Conservation (phyloP, 2,888 invertebrate species). For the Trichogramma evanescens region DNA sequence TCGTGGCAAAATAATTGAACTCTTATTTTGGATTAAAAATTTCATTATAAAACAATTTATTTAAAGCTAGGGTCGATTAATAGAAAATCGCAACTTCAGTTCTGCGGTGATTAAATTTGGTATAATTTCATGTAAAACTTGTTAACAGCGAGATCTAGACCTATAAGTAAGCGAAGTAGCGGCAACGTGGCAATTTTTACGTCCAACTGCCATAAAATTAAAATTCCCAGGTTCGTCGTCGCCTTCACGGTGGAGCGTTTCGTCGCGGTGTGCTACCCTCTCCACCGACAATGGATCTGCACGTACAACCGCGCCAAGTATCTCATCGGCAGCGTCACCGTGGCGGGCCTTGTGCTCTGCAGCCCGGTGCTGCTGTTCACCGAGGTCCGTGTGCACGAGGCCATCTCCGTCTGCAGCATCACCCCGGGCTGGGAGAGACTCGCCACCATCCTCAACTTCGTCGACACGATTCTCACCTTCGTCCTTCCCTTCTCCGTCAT, state of each 20-base stretch:
- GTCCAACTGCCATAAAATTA: not conserved
- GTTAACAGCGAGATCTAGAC: no score
- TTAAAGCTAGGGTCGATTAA: no score
- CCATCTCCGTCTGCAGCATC: slow-evolving; percentile 50
- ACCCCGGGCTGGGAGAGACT: slow-evolving; percentile 50
- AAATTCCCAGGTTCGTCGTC: slow-evolving; percentile 55
- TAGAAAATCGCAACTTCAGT: no score
- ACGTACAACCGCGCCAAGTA: slow-evolving; percentile 65
- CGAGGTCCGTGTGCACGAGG: slow-evolving; percentile 28
- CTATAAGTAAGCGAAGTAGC: no score
- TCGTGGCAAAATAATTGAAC: no score
- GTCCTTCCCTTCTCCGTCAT: slow-evolving; percentile 66
- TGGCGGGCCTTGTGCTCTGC: slow-evolving; percentile 53
- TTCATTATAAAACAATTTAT: no score
- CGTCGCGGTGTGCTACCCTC: slow-evolving; percentile 72
- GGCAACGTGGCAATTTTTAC: no score
- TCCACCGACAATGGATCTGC: slow-evolving; percentile 64
- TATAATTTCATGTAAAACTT: no score
- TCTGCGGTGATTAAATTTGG: no score
- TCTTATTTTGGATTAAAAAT: no score
- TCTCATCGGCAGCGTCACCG: slow-evolving; percentile 52
- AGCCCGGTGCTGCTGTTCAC: slow-evolving; percentile 55
- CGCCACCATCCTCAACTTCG: slow-evolving; percentile 60
- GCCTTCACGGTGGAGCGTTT: slow-evolving; percentile 81
- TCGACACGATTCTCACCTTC: slow-evolving; percentile 68